Percentiles rank a stretch among this genome's conserved stretches.
Evolutionary conservation across 2,113 vertebrate genomes (phyloP).

Genomic region (Orycteropus afer): DNA sequence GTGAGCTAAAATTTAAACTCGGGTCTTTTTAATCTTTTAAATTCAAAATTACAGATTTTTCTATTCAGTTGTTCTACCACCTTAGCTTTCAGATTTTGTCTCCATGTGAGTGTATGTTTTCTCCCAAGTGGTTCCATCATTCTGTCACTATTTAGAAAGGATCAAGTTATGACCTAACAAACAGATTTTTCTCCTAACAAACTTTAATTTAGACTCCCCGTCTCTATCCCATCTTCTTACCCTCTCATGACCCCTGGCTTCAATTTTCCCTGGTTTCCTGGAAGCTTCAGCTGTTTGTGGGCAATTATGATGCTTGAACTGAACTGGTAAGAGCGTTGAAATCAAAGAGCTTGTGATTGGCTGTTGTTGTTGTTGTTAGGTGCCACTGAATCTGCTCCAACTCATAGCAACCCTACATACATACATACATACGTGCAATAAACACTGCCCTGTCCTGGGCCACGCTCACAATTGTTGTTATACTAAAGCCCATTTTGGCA

Average conservation of each 20-base stretch:
- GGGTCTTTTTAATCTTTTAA: background rate
- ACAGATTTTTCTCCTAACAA: background rate
- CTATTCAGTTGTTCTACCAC: background rate
- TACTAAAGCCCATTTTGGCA: too few species aligned
- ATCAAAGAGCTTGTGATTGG: background rate
- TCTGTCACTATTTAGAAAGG: background rate
- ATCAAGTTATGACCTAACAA: background rate
- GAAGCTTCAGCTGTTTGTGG: background rate
- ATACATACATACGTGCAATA: too few species aligned
- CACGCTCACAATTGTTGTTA: too few species aligned
- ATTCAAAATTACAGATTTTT: background rate
- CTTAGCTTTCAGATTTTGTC: accelerated
- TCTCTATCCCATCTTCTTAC: background rate
- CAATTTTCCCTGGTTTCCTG: background rate
- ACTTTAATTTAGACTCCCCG: background rate
- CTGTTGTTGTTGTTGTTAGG: too few species aligned
- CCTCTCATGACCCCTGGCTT: background rate
- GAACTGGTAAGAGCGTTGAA: slow-evolving; percentile 55
- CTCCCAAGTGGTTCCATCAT: background rate
- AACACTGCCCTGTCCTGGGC: too few species aligned
- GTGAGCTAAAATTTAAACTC: background rate
- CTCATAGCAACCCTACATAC: too few species aligned
- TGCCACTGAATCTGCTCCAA: too few species aligned
- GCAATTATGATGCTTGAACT: accelerated
- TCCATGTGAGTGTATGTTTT: background rate